These are phyloP conservation scores for Tadarida brasiliensis DNA, from an alignment of 2,797 vertebrate genomes.

Conservation along the genomic window DNA sequence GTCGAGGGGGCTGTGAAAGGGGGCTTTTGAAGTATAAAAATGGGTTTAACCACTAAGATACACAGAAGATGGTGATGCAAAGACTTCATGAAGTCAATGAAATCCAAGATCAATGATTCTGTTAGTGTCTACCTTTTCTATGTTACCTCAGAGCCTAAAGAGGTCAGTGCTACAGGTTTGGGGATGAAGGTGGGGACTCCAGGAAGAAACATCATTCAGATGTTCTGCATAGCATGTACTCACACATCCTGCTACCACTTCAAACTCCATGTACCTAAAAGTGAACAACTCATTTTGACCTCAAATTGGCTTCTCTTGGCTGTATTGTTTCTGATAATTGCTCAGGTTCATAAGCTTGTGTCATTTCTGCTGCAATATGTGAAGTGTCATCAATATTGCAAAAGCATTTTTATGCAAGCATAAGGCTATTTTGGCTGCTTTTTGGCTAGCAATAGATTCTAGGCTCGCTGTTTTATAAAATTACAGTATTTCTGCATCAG, in stretches of 20 bases:
- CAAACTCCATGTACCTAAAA: neutral
- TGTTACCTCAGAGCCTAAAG: neutral
- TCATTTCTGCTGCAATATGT: neutral
- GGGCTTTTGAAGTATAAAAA: neutral
- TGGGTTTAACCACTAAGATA: neutral
- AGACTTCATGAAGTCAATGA: neutral
- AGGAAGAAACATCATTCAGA: too few relatives aligned
- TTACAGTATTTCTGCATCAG: neutral
- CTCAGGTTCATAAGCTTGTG: neutral
- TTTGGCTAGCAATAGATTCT: neutral
- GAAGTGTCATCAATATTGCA: conserved; percentile 12
- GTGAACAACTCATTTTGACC: neutral
- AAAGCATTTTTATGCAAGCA: neutral
- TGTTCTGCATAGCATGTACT: too few relatives aligned
- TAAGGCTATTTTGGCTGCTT: neutral
- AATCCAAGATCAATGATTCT: neutral
- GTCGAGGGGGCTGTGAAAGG: neutral
- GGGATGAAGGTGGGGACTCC: too few relatives aligned
- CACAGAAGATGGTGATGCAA: neutral
- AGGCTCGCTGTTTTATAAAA: neutral
- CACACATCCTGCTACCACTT: too few relatives aligned
- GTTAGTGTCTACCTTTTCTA: neutral
- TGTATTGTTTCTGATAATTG: neutral
- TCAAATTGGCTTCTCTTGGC: neutral
- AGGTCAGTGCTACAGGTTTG: neutral